Conservation (phyloP, 2,888 invertebrate species). For the Elegia similella region DNA sequence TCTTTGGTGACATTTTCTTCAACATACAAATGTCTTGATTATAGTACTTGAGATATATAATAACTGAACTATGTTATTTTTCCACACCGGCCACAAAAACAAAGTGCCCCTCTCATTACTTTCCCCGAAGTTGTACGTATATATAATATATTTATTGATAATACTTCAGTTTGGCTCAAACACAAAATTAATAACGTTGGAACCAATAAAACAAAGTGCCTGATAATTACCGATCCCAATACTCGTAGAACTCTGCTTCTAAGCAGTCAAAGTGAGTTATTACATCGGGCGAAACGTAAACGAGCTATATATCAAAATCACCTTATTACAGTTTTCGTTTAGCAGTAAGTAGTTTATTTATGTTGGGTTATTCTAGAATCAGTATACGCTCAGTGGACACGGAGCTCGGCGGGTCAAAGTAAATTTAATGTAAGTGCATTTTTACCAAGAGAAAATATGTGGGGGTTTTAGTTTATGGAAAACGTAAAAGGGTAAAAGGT, state of each 20-base stretch:
- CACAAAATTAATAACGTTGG: background rate
- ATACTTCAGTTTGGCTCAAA: background rate
- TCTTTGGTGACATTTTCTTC: too few relatives aligned
- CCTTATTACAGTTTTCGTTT: background rate
- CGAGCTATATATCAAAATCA: background rate
- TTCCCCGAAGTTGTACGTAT: background rate
- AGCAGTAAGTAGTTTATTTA: background rate
- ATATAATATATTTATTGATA: background rate
- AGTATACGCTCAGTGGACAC: background rate
- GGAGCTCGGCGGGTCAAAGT: background rate
- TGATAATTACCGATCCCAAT: background rate
- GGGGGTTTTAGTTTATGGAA: background rate
- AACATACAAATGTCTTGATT: too few relatives aligned
- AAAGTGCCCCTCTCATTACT: background rate
- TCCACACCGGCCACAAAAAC: background rate
- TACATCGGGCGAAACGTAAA: background rate
- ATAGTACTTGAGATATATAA: too few relatives aligned
- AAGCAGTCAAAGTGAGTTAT: constrained; percentile 1
- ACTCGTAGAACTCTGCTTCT: background rate
- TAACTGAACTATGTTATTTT: too few relatives aligned
- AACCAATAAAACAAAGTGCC: constrained; percentile 1
- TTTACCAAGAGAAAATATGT: background rate
- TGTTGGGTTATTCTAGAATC: background rate
- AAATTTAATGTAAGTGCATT: background rate
- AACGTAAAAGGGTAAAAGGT: too few relatives aligned